Evolutionary conservation across 1,140 invertebrate genomes (phyloP).

Genomic region (Drosophila ironensis): DNA sequence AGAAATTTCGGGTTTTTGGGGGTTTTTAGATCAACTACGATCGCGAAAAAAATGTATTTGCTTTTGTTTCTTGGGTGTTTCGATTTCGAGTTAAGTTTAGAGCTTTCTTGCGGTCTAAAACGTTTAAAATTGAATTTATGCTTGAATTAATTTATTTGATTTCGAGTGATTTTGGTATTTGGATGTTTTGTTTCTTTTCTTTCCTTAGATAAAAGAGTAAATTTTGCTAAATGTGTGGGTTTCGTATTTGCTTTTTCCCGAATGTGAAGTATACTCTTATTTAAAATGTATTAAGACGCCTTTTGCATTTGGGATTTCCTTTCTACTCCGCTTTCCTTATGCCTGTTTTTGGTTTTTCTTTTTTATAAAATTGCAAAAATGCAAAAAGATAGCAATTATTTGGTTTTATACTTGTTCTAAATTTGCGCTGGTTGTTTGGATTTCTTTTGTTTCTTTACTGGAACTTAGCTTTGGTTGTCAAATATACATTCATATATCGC

Average conservation of each 20-base stretch:
- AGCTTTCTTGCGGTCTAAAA: constrained; percentile 52
- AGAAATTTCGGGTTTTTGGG: constrained; percentile 16
- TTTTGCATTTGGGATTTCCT: constrained; percentile 23
- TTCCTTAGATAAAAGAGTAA: constrained; percentile 81
- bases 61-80: constrained; percentile 25
- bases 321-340: constrained; percentile 24
- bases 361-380: constrained; percentile 82
- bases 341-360: constrained; percentile 46
- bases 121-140: constrained; percentile 74
- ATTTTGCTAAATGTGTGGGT: constrained; percentile 74
- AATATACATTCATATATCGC: constrained; percentile 50
- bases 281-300: constrained; percentile 31
- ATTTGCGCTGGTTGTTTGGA: constrained; percentile 55
- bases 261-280: constrained; percentile 17
- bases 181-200: constrained; percentile 19
- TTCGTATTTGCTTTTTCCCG: constrained; percentile 33
- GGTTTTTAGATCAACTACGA: constrained; percentile 80
- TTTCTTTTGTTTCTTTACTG: constrained; percentile 44
- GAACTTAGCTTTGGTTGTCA: constrained; percentile 70
- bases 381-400: constrained; percentile 81
- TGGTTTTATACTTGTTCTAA: constrained; percentile 57
- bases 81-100: constrained; percentile 23
- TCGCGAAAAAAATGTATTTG: constrained; percentile 70
- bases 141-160: constrained; percentile 51
- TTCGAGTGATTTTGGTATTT: constrained; percentile 25